phyloP scores from a whole-genome alignment of 2,888 invertebrate species.

The Drosophila melanocephala region DNA sequence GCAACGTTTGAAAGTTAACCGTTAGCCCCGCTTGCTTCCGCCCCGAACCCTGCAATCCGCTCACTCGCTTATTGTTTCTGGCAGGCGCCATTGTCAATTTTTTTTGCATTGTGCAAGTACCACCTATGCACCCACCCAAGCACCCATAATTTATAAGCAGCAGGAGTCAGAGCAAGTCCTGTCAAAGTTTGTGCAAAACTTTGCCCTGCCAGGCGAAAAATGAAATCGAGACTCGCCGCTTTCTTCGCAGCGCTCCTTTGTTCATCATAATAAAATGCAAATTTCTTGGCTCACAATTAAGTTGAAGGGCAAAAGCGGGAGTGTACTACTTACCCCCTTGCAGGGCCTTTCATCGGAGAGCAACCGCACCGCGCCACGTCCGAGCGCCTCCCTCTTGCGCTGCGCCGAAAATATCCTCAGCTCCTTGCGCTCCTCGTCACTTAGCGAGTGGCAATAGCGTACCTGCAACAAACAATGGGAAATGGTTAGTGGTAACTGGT shows the following conservation, averaged over 20 bases:
- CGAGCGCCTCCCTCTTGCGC: constrained; percentile 96
- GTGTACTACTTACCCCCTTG: constrained; percentile 89
- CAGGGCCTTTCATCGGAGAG: constrained; percentile 91
- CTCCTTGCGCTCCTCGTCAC: constrained; percentile 97
- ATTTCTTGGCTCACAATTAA: constrained; percentile 70
- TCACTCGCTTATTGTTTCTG: constrained; percentile 64
- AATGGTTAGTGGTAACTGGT: constrained; percentile 17
- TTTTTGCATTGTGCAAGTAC: constrained; percentile 25
- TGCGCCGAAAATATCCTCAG: constrained; percentile 96
- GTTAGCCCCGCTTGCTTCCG: constrained; percentile 1
- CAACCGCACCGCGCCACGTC: constrained; percentile 95
- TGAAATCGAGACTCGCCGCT: constrained; percentile 74
- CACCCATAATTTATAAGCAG: constrained; percentile 30
- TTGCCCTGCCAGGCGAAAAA: constrained; percentile 50
- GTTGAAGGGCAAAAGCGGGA: constrained; percentile 7
- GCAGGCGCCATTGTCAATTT: constrained; percentile 67
- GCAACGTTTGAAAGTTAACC: constrained; percentile 59
- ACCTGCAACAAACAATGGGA: constrained; percentile 87
- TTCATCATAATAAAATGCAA: constrained; percentile 77
- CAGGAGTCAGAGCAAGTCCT: constrained; percentile 26
- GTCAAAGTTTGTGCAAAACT: constrained; percentile 63
- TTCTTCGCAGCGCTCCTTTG: constrained; percentile 37
- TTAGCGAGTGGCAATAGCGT: constrained; percentile 96
- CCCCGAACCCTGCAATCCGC: not conserved
- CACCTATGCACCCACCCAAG: not conserved